phyloP scores from a whole-genome alignment of 2,797 vertebrate species.

The Lates japonicus region DNA sequence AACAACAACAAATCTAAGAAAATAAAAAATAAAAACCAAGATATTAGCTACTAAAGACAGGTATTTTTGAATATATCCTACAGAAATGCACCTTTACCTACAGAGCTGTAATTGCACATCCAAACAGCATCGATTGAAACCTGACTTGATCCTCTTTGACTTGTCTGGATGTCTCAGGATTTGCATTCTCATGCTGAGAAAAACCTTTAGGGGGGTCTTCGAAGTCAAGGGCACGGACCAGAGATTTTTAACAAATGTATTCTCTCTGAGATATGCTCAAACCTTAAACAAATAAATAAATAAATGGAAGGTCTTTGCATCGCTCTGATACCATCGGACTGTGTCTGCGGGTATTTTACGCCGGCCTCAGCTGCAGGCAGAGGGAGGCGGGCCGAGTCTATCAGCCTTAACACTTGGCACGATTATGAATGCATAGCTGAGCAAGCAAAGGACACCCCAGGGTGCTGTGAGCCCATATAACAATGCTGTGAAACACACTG shows the following conservation, averaged over 20 bases:
- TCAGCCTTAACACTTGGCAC: constrained; percentile 5
- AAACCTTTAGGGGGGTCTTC: background rate
- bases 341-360: background rate
- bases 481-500: constrained; percentile 16
- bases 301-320: constrained; percentile 10
- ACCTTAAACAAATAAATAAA: constrained; percentile 15
- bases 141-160: constrained; percentile 18
- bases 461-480: background rate
- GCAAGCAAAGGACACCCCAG: constrained; percentile 28
- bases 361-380: constrained; percentile 10
- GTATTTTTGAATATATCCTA: background rate
- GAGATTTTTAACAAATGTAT: constrained; percentile 14
- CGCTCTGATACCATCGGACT: background rate
- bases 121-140: background rate
- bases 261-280: background rate
- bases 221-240: constrained; percentile 36
- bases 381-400: background rate
- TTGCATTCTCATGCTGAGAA: constrained; percentile 38
- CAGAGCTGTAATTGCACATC: background rate
- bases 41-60: background rate
- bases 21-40: no score
- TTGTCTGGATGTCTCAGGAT: constrained; percentile 15
- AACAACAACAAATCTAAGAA: background rate
- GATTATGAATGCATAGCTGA: constrained; percentile 26
- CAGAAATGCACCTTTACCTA: background rate